Base-by-base conservation (phyloP, 2,113 vertebrate species). In the Seriola aureovittata region DNA sequence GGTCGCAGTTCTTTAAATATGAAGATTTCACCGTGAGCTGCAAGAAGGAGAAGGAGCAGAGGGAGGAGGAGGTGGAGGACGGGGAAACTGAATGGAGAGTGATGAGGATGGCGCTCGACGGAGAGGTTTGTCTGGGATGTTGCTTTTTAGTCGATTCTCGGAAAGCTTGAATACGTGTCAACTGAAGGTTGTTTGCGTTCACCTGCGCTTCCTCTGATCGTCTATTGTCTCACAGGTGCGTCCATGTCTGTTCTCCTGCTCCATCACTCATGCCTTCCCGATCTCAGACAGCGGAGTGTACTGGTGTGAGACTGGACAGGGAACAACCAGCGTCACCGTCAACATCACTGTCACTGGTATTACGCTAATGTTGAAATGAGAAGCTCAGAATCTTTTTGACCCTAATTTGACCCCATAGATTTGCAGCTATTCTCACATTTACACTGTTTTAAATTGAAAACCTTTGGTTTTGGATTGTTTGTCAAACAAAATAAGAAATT, bases 221-320 rank as follows among this genome's bases (percentile, higher is more conserved):
- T 67, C 46, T 0, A 0, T 2, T 57, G 52, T 55, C 50, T 6
- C 32, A 2, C 55, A 80, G 78, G 78, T 73, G 62, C 2, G 1
- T 8, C 5, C 21, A 1, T 80, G 70, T 50, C 14, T 16, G 14
- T 66, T 38, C 23, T 2, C 69, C 62, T 80, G 62, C 62, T n/a
- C 10, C n/a, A 4, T 75, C 32, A 5, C 8, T 0, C n/a, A 11
- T 3, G 71, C 71, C 8, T 68, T 52, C 29, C 71, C 40, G 8
- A 1, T 2, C 8, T 9, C 0, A 0, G 88, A 90, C 72, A 3
- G 0, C 5, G 88, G 82, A 0, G 66, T 60, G 8, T 88, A 88
- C 80, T 88, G 86, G 86, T 88, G 86, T 59, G 78, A 88, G 40
- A 82, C 70, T 36, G 79, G 34, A 19, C 54, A 25, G 4, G 85